These are phyloP conservation scores for Dinoponera quadriceps DNA, from an alignment of 1,140 invertebrate genomes.

Conservation along the genomic window DNA sequence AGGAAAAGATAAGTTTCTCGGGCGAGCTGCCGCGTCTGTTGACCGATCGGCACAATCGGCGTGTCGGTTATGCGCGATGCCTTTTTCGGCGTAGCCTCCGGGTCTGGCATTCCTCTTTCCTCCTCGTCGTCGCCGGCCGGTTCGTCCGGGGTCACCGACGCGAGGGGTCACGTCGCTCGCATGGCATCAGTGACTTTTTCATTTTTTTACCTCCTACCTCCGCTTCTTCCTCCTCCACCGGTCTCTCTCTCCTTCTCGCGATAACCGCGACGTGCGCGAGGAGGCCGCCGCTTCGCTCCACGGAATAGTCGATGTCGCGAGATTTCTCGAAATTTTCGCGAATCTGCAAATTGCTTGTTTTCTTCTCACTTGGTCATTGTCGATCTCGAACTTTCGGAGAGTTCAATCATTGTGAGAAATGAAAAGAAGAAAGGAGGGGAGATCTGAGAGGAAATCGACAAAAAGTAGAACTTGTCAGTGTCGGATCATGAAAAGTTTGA, in stretches of 20 bases:
- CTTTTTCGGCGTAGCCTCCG: slow-evolving; percentile 73
- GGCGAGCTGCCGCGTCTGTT: slow-evolving; percentile 61
- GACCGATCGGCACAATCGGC: slow-evolving; percentile 72
- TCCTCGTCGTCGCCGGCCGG: slow-evolving; percentile 70
- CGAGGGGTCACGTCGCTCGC: slow-evolving; percentile 78
- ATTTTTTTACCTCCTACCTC: slow-evolving; percentile 63
- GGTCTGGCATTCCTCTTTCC: slow-evolving; percentile 70
- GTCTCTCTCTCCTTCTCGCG: slow-evolving; percentile 23
- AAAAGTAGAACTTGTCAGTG: too few relatives aligned
- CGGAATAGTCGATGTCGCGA: slow-evolving; percentile 65
- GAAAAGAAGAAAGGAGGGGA: too few relatives aligned
- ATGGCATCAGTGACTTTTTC: slow-evolving; percentile 75
- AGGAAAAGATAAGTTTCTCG: slow-evolving; percentile 66
- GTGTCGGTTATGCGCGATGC: slow-evolving; percentile 70
- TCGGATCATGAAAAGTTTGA: too few relatives aligned
- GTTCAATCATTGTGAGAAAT: too few relatives aligned
- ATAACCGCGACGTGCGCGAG: slow-evolving; percentile 50
- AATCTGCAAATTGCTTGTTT: background rate
- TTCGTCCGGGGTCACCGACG: slow-evolving; percentile 76
- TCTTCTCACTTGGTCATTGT: too few relatives aligned
- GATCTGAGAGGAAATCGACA: too few relatives aligned
- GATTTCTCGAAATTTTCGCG: slow-evolving; percentile 17
- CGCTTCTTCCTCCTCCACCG: slow-evolving; percentile 28
- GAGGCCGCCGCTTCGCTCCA: slow-evolving; percentile 58
- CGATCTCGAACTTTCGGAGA: too few relatives aligned